Conservation (phyloP, 2,797 vertebrate species). For the Micropoecilia bifurca region DNA sequence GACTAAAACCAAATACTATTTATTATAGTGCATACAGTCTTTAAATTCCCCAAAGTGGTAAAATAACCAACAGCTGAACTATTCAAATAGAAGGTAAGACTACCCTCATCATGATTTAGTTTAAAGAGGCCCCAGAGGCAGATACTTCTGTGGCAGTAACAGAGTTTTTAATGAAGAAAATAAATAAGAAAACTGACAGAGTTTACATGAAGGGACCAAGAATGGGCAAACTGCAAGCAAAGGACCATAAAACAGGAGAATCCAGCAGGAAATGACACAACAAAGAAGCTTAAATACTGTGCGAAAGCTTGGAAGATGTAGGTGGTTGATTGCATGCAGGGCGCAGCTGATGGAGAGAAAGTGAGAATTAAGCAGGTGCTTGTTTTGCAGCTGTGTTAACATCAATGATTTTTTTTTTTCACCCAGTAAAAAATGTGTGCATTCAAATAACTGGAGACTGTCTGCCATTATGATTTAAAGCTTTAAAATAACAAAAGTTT, state of each 20-base stretch:
- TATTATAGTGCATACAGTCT: background rate
- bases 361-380: background rate
- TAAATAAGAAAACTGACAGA: constrained; percentile 1
- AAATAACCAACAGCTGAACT: background rate
- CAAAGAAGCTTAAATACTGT: background rate
- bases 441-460: background rate
- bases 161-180: background rate
- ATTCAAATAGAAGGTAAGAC: background rate
- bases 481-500: background rate
- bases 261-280: background rate
- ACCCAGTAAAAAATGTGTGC: background rate
- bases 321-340: background rate
- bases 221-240: background rate
- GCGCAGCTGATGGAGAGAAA: background rate
- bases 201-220: background rate
- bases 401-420: background rate
- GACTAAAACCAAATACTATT: no score
- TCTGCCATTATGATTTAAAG: background rate
- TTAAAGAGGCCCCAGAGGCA: background rate
- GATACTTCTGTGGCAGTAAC: background rate
- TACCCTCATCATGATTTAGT: background rate
- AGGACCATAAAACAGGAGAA: background rate
- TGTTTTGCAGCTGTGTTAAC: background rate
- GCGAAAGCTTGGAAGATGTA: background rate
- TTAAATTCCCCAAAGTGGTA: background rate